Evolutionary conservation across 2,888 invertebrate genomes (phyloP), one percentile per base, ranked within the genome.

Genomic region (Heliconius erato): DNA sequence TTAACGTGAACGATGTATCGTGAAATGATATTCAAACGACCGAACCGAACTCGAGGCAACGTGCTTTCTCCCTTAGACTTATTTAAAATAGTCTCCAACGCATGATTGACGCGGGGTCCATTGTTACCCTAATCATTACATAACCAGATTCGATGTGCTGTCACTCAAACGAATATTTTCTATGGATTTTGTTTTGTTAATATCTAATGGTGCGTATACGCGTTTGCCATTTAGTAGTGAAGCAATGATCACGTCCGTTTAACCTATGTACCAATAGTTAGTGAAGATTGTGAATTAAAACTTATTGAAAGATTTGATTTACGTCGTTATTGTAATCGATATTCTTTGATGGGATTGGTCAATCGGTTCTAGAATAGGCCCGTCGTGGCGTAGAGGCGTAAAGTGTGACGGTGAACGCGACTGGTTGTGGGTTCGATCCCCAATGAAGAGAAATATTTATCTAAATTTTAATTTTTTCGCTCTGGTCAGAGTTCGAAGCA

Each of bases 181-280:
- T 92, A 93, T 92, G 91, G 91, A 92, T 89, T 90, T 87, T 88
- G 91, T 94, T 94, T 92, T 92, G 92, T 93, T 94, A 92, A 93
- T 94, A 91, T 94, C 91, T 94, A 94, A 95, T 94, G 94, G 94
- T 92, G 94, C 92, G 91, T 95, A 94, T 94, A 89, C 91, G 89
- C 90, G 91, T 90, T 91, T 95, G 95, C 94, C 94, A 95, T 95
- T 95, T 95, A 94, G 94, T 94, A 92, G 93, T 95, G 92, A 90
- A 87, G 94, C 93, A 95, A 96, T 91, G 90, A 86, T 90, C 91
- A 86, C 89, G 92, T 92, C 92, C 90, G 90, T 90, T 91, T 91
- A 93, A 91, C 92, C 91, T 91, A 91, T 92, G 91, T 90, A 90
- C 90, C 88, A 91, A 91, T 86, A 81, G 76, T 83, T 84, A 68